Evolutionary conservation across 2,888 invertebrate genomes (phyloP).

Genomic region (Amorpha juglandis): DNA sequence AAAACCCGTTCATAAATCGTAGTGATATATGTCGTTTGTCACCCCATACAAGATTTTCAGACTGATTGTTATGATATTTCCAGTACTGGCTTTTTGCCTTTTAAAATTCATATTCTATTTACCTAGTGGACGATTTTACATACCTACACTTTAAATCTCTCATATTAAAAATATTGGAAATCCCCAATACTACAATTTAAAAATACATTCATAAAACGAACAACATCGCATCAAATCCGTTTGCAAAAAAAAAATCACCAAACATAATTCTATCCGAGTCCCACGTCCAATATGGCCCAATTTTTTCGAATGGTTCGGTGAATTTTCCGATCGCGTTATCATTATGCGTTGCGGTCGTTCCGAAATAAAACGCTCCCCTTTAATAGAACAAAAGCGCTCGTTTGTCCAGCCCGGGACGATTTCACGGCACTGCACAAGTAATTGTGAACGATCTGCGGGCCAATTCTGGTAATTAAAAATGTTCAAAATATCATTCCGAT

Average conservation of each 20-base stretch:
- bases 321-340: conserved; percentile 19
- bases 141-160: too few species aligned
- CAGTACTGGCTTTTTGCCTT: too few species aligned
- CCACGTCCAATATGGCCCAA: conserved; percentile 5
- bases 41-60: too few species aligned
- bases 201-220: neutral
- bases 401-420: conserved; percentile 3
- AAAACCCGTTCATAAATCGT: too few species aligned
- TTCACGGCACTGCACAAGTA: neutral
- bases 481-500: too few species aligned
- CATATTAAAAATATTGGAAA: neutral
- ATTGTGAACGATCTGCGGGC: conserved; percentile 15
- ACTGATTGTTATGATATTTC: too few species aligned
- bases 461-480: too few species aligned
- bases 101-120: neutral
- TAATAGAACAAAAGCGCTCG: conserved; percentile 22
- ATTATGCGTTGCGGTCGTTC: conserved; percentile 19
- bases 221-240: conserved; percentile 3
- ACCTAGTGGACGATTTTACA: neutral
- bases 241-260: neutral
- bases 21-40: too few species aligned
- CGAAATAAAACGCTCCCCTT: conserved; percentile 16
- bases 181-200: neutral
- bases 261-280: conserved; percentile 13
- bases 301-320: conserved; percentile 16